Percentiles rank a stretch among this genome's conserved stretches.
Conservation (phyloP, 2,888 invertebrate genomes). For the Caenorhabditis sp. region DNA sequence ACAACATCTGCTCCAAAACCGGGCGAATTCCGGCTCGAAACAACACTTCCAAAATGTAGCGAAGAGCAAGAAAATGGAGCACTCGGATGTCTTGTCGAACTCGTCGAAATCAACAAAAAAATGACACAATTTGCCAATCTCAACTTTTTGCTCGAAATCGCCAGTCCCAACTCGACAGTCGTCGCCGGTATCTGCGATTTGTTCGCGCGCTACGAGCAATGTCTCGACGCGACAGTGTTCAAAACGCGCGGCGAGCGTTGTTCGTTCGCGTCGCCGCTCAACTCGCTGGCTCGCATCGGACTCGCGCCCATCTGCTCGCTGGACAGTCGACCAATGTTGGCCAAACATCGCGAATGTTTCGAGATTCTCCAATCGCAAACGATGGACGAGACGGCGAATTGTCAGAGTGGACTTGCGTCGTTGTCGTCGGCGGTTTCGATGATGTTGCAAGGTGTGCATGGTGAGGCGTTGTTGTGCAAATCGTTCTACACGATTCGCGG, state of each 20-base stretch:
- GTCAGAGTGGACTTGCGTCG: slow-evolving; percentile 58
- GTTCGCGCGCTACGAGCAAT: slow-evolving; percentile 56
- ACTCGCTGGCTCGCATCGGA: slow-evolving; percentile 67
- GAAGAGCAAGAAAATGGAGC: slow-evolving; percentile 65
- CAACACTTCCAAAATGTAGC: slow-evolving; percentile 49
- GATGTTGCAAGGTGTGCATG: slow-evolving; percentile 67
- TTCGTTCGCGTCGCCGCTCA: slow-evolving; percentile 67
- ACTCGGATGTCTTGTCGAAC: slow-evolving; percentile 65
- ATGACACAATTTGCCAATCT: slow-evolving; percentile 58
- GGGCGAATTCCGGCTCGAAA: slow-evolving; percentile 48
- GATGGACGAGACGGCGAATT: slow-evolving; percentile 48
- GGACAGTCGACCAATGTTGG: slow-evolving; percentile 52
- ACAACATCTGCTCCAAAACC: slow-evolving; percentile 18
- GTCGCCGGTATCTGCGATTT: slow-evolving; percentile 62
- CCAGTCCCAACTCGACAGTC: slow-evolving; percentile 58
- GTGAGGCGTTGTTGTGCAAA: slow-evolving; percentile 67
- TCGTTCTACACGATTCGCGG: slow-evolving; percentile 65
- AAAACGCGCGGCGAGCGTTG: slow-evolving; percentile 54
- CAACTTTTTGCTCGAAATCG: slow-evolving; percentile 64
- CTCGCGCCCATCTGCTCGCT: slow-evolving; percentile 64
- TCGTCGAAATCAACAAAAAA: slow-evolving; percentile 67
- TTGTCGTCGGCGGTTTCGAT: slow-evolving; percentile 58
- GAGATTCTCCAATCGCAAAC: slow-evolving; percentile 44
- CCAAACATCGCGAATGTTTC: slow-evolving; percentile 59
- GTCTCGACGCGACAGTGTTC: slow-evolving; percentile 61